A percentile compares a stretch with the other conserved stretches of the same genome.
phyloP scores from a whole-genome alignment of 2,888 invertebrate species.

The Coelogynopora nodosa region DNA sequence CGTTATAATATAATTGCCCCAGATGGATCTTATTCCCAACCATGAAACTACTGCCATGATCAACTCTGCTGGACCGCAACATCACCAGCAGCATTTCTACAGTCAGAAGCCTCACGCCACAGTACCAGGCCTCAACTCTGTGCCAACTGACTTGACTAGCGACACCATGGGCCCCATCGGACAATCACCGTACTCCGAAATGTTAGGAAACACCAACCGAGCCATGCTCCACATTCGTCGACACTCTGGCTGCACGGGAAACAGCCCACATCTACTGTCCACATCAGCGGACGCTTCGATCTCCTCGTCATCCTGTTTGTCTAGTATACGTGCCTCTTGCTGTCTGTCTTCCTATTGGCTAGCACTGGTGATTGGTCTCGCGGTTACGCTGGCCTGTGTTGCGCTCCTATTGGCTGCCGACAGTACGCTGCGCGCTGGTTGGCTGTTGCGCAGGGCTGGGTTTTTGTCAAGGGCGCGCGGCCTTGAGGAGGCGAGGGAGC shows the following conservation, averaged over 20 bases:
- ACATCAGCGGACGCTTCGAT: not conserved
- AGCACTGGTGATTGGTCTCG: not conserved
- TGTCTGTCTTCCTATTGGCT: constrained; percentile 14
- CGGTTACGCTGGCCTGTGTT: not conserved
- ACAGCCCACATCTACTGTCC: not conserved
- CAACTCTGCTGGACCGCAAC: not conserved
- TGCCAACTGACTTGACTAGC: not conserved
- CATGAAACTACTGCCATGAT: not conserved
- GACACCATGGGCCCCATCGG: not conserved
- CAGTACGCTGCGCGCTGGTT: not conserved
- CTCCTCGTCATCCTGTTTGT: not conserved
- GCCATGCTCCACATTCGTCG: not conserved
- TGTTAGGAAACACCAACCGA: not conserved
- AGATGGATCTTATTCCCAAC: not conserved
- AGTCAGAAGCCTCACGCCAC: not conserved
- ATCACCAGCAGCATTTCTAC: not conserved
- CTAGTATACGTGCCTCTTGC: not conserved
- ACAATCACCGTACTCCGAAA: not conserved
- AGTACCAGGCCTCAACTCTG: not conserved
- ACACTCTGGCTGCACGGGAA: not conserved
- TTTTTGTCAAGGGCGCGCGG: not conserved
- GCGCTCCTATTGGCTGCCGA: constrained; percentile 2
- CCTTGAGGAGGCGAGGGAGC: not conserved
- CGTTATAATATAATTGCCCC: too few relatives aligned
- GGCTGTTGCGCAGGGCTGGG: not conserved